phyloP scores from a whole-genome alignment of 2,888 invertebrate genomes.

The Branchinecta sandiegonensis region DNA sequence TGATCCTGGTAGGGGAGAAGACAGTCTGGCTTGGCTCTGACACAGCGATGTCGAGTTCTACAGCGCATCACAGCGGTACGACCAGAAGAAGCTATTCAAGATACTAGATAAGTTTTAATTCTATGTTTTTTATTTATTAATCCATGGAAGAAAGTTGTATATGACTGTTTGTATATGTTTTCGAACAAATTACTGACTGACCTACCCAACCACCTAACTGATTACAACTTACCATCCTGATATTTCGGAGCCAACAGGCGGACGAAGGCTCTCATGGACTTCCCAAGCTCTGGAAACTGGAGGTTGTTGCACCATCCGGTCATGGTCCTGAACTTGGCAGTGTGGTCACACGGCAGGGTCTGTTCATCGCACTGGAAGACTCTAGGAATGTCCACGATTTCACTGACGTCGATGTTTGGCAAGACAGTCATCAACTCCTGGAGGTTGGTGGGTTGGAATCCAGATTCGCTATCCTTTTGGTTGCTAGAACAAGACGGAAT shows the following conservation, averaged over 20 bases:
- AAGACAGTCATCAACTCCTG: constrained; percentile 35
- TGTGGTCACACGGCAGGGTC: constrained; percentile 39
- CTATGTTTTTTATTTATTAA: too few relatives aligned
- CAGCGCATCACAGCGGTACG: too few relatives aligned
- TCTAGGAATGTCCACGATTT: constrained; percentile 35
- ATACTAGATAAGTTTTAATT: too few relatives aligned
- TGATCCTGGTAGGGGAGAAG: too few relatives aligned
- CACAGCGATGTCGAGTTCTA: too few relatives aligned
- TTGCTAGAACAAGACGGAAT: constrained; percentile 26
- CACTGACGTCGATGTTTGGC: constrained; percentile 36
- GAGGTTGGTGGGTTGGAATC: constrained; percentile 30
- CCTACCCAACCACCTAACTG: too few relatives aligned
- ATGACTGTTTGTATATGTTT: too few relatives aligned
- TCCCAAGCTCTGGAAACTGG: constrained; percentile 36
- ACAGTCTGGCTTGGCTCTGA: too few relatives aligned
- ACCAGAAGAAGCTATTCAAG: too few relatives aligned
- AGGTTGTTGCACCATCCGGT: constrained; percentile 41
- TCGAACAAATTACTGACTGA: too few relatives aligned
- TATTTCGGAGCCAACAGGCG: constrained; percentile 36
- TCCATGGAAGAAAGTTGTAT: too few relatives aligned
- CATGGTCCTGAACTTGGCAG: constrained; percentile 35
- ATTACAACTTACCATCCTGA: constrained; percentile 33
- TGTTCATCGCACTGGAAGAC: constrained; percentile 37
- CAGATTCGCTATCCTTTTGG: constrained; percentile 33
- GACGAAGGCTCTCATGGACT: constrained; percentile 35